A percentile compares a stretch with the other conserved stretches of the same genome.
Evolutionary conservation across 1,140 invertebrate genomes (phyloP).

Genomic region (Formica exsecta): DNA sequence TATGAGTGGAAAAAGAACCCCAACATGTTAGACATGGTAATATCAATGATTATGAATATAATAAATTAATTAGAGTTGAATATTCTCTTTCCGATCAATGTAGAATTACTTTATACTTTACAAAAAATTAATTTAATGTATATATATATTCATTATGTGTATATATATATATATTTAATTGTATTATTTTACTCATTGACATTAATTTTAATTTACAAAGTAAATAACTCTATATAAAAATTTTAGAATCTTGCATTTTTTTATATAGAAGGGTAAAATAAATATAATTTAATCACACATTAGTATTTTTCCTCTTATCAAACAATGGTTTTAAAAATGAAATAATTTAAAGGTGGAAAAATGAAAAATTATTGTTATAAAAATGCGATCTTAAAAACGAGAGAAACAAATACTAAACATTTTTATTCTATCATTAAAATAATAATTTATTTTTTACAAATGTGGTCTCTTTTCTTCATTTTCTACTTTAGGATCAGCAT

Average conservation of each 20-base stretch:
- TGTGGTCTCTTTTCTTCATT: neutral
- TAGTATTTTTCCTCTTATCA: neutral
- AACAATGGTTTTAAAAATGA: neutral
- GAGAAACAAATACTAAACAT: neutral
- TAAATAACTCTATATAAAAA: neutral
- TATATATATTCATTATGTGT: neutral
- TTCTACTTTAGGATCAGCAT: neutral
- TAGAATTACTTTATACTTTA: conserved; percentile 22
- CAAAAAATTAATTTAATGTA: neutral
- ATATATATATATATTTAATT: neutral
- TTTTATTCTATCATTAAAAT: neutral
- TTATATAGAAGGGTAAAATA: neutral
- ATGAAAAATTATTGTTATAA: neutral
- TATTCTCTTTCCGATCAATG: neutral
- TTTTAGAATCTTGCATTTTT: conserved; percentile 7
- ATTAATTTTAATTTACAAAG: neutral
- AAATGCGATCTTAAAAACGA: neutral
- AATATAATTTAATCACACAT: neutral
- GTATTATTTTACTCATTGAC: neutral
- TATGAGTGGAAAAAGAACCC: neutral
- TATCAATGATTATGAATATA: conserved; percentile 6
- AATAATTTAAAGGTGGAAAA: neutral
- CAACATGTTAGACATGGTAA: neutral
- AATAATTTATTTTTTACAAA: neutral
- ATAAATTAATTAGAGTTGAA: neutral